Base-by-base conservation (phyloP, 2,888 invertebrate genomes). In the Trichogramma evanescens region DNA sequence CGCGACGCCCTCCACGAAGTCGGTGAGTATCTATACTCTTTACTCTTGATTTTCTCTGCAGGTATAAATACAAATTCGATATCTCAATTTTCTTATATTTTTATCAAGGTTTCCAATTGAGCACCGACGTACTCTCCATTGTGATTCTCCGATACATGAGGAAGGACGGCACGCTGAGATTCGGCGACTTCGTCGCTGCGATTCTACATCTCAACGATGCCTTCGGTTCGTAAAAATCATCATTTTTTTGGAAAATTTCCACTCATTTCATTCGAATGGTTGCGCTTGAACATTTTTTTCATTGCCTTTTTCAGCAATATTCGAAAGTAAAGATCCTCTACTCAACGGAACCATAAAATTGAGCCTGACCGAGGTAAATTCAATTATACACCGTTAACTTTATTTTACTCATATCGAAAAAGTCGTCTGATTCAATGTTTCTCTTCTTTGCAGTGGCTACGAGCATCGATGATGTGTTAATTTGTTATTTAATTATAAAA, bases 101-200 rank as follows among this genome's bases (percentile, higher is more conserved):
- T 41, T 52, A 57, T 39, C 43, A 50, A 83, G 84, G 95, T 4
- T 95, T 94, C 74, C 89, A 91, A 70, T 80, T 95, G 40, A 93
- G 89, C 69, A 90, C 91, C 61, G 89, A 91, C 64, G 90, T 92
- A 41, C 81, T 95, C 73, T 88, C 90, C 6, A 85, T 91, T 54
- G 81, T 95, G 6, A 88, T 93, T 63, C 82, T 94, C 65, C 83
- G 93, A 64, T 94, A 93, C 71, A 94, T 94, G 89, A 83, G 94
- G 66, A 94, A 94, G 76, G 95, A 95, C 75, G 94, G 94, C 46
- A 94, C 93, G 59, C 81, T 95, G 50, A 82, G 95, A 67, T 91
- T 95, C 72, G 94, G 94, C 7, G 95, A 95, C 77, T 95, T 94
- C 74, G 93, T 94, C 3, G 91, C 91, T 1, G 90, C 93, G 50